Evolutionary conservation across 2,113 vertebrate species (phyloP), one percentile per base, ranked within the genome.

Genomic region (Clarias gariepinus): DNA sequence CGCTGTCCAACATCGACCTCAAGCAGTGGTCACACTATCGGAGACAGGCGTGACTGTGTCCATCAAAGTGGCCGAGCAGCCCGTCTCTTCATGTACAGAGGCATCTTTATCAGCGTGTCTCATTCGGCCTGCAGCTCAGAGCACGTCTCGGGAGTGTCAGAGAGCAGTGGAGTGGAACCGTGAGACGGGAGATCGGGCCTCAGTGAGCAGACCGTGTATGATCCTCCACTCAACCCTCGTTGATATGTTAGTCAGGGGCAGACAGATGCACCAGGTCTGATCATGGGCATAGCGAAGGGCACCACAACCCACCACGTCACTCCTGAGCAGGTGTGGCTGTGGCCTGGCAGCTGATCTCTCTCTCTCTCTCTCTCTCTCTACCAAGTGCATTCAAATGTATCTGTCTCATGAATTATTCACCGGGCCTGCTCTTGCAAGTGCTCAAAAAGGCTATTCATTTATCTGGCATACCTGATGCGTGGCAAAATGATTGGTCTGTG

Each of bases 381-480:
- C 77, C 69, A 58, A 81, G 63, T 74, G 76, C 78, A 90, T 88
- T 90, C 89, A 91, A 88, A 93, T 90, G 90, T 90, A 88, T 88
- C 89, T 84, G 81, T 88, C 91, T 95, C 91, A 95, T 95, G 94
- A 94, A 95, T 95, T 95, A 95, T 95, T 93, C 94, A 95, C 92
- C 89, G 89, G 89, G 77, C 88, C 90, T 91, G 91, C 92, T 93
- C 90, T 94, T 87, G 92, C 92, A 95, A 94, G 90, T 92, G 91
- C 91, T 93, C 93, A 94, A 93, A 79, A 94, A 92, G 93, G 92
- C 92, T 91, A 93, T 92, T 94, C 93, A 94, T 94, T 94, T 94
- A 94, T 94, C 93, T 94, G 83, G 92, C 93, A 94, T 94, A 94
- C 94, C 94, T 95, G 93, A 90, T 94, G 92, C 91, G 87, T 89